Conservation (phyloP, 1,140 invertebrate genomes). For the Penaeus indicus region DNA sequence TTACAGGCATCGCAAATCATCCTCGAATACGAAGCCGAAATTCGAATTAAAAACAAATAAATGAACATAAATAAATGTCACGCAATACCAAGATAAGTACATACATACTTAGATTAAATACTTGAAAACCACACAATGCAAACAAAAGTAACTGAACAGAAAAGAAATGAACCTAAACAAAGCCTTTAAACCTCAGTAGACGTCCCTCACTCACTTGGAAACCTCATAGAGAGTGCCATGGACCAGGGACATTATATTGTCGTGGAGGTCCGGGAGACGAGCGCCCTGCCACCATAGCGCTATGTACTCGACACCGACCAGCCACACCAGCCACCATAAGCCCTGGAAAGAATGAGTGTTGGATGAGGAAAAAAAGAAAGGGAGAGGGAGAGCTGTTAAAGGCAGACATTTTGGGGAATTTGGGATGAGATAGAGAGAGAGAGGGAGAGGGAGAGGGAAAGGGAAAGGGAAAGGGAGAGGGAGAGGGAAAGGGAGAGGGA, state of each 20-base stretch:
- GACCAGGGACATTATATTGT: conserved; percentile 32
- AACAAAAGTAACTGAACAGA: neutral
- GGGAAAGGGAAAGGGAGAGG: conserved; percentile 9
- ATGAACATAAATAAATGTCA: too few species aligned
- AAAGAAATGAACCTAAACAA: neutral
- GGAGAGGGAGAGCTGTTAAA: neutral
- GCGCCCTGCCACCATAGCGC: conserved; percentile 47
- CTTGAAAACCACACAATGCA: too few species aligned
- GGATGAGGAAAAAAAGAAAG: neutral
- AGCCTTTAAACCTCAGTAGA: neutral
- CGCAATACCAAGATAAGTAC: too few species aligned
- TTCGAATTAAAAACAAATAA: too few species aligned
- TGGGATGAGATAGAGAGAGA: neutral
- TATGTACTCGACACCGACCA: conserved; percentile 45
- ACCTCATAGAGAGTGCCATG: conserved; percentile 42
- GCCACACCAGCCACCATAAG: conserved; percentile 52
- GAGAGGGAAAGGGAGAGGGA: conserved; percentile 12
- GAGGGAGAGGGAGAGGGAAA: conserved; percentile 12
- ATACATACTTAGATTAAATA: too few species aligned
- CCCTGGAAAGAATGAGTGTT: neutral
- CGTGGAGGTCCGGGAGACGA: conserved; percentile 31
- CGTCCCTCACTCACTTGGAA: conserved; percentile 31
- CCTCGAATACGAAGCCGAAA: too few species aligned
- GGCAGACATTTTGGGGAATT: neutral
- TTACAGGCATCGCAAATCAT: too few species aligned